A percentile compares a stretch with the other conserved stretches of the same genome.
phyloP scores from a whole-genome alignment of 2,888 invertebrate genomes.

The Ashinkailepas kermadecensis region DNA sequence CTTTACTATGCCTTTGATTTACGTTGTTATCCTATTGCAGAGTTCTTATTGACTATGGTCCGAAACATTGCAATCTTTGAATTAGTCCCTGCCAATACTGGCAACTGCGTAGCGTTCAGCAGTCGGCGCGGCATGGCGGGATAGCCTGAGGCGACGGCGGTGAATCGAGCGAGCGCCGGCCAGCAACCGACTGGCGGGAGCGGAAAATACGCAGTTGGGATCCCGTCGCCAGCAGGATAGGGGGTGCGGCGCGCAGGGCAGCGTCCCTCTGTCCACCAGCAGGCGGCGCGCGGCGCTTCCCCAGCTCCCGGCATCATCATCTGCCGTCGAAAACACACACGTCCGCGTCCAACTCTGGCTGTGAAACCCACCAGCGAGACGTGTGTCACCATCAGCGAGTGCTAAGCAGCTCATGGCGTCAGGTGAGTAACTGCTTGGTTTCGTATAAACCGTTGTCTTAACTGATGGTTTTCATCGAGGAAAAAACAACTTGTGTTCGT shows the following conservation, averaged over 20 bases:
- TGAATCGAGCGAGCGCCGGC: constrained; percentile 12
- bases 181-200: background rate
- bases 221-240: constrained; percentile 2
- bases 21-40: too few relatives aligned
- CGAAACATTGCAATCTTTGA: background rate
- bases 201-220: constrained; percentile 3
- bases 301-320: background rate
- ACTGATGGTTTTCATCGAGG: too few relatives aligned
- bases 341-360: constrained; percentile 16
- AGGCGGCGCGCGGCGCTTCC: constrained; percentile 9
- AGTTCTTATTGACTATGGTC: too few relatives aligned
- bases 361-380: background rate
- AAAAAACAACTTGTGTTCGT: too few relatives aligned
- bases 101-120: background rate
- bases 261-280: constrained; percentile 11
- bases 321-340: background rate
- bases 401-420: background rate
- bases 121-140: background rate
- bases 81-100: background rate
- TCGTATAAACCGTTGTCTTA: background rate
- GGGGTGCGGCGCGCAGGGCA: background rate
- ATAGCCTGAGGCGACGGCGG: constrained; percentile 4
- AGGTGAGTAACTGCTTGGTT: background rate
- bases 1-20: too few relatives aligned
- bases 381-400: background rate